These are phyloP conservation scores for Pogona vitticeps DNA, from an alignment of 2,113 vertebrate species.

Conservation along the genomic window DNA sequence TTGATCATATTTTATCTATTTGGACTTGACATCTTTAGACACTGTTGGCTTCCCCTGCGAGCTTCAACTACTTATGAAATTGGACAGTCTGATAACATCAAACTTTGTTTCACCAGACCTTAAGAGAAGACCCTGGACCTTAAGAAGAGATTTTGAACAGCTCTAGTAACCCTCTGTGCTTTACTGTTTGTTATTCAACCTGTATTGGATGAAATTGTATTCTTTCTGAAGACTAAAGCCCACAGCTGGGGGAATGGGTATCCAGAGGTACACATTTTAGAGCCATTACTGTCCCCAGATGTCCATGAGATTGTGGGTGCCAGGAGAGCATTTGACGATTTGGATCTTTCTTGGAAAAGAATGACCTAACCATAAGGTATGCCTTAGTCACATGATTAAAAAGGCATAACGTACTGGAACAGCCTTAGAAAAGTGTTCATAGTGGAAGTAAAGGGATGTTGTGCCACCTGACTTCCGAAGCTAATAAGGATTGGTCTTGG, in stretches of 20 bases:
- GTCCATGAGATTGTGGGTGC: no score
- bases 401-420: background rate
- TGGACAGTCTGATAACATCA: background rate
- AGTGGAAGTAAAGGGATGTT: no score
- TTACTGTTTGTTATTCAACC: background rate
- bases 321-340: background rate
- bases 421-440: background rate
- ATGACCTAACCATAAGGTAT: background rate
- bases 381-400: background rate
- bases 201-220: no score
- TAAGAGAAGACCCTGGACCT: no score
- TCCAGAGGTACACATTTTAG: no score
- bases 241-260: no score
- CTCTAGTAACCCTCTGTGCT: background rate
- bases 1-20: background rate
- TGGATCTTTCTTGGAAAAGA: no score
- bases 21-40: background rate
- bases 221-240: no score
- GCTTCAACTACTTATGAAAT: background rate
- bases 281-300: no score
- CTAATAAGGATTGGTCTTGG: no score
- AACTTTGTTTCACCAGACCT: background rate
- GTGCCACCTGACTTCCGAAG: no score
- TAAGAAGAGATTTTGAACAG: background rate
- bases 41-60: background rate